phyloP scores from a whole-genome alignment of 2,888 invertebrate species.

The Cephus spinipes region DNA sequence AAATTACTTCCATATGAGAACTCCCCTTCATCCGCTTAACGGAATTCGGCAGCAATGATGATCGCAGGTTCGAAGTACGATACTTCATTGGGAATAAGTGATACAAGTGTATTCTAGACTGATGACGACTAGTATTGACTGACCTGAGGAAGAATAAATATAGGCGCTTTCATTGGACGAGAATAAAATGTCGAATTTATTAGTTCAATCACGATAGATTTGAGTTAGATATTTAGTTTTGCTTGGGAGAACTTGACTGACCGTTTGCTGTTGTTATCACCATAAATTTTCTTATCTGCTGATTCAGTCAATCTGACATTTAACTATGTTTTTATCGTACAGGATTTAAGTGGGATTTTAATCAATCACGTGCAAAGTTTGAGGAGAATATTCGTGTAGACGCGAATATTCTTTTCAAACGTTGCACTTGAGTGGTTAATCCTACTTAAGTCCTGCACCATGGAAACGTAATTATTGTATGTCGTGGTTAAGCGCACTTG shows the following conservation, averaged over 20 bases:
- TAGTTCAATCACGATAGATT: neutral
- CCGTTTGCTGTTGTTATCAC: neutral
- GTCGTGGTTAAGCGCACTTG: neutral
- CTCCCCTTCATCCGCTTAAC: neutral
- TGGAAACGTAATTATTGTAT: neutral
- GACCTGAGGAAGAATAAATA: neutral
- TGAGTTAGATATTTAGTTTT: neutral
- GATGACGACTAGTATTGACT: neutral
- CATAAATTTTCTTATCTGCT: neutral
- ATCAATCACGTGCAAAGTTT: too few relatives aligned
- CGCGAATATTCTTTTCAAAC: too few relatives aligned
- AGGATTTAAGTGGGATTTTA: too few relatives aligned
- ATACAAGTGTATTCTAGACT: neutral
- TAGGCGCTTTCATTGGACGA: neutral
- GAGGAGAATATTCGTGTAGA: too few relatives aligned
- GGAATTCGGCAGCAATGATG: neutral
- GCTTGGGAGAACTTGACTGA: neutral
- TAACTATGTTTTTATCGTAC: too few relatives aligned
- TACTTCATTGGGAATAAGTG: neutral
- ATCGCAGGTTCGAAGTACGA: neutral
- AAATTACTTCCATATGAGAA: neutral
- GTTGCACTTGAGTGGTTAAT: too few relatives aligned
- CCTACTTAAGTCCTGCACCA: too few relatives aligned
- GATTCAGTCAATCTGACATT: neutral
- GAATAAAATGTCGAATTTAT: neutral